Evolutionary conservation across 2,888 invertebrate species (phyloP).

Genomic region (Aporophyla nigra): DNA sequence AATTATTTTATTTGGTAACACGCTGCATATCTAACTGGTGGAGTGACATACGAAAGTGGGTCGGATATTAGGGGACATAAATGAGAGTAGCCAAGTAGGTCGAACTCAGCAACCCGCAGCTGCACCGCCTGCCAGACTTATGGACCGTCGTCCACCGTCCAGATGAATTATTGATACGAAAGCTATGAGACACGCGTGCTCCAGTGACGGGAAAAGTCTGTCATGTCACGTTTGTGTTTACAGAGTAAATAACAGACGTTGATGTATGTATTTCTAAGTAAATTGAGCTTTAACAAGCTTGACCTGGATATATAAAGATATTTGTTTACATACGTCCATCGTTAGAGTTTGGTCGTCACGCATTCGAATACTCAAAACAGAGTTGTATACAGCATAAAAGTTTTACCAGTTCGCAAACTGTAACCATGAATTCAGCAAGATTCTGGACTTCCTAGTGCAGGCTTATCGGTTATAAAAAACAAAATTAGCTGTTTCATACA

Average conservation of each 20-base stretch:
- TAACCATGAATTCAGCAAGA: too few relatives aligned
- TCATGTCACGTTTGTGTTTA: slow-evolving; percentile 33
- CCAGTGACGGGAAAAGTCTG: slow-evolving; percentile 50
- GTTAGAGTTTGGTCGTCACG: background rate
- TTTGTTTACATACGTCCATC: slow-evolving; percentile 13
- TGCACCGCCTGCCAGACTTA: slow-evolving; percentile 69
- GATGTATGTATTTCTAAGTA: slow-evolving; percentile 34
- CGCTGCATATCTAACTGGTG: slow-evolving; percentile 73
- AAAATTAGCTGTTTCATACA: too few relatives aligned
- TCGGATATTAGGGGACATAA: slow-evolving; percentile 87
- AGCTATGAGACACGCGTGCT: slow-evolving; percentile 47
- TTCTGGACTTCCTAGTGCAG: too few relatives aligned
- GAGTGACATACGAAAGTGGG: slow-evolving; percentile 81
- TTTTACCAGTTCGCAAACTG: too few relatives aligned
- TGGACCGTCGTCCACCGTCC: slow-evolving; percentile 74
- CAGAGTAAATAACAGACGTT: slow-evolving; percentile 40
- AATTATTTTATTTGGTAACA: slow-evolving; percentile 73
- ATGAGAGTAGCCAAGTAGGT: slow-evolving; percentile 84
- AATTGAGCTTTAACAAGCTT: slow-evolving; percentile 40
- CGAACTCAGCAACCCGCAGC: slow-evolving; percentile 65
- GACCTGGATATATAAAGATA: slow-evolving; percentile 22
- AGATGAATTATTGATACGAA: slow-evolving; percentile 81
- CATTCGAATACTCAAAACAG: background rate
- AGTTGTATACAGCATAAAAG: too few relatives aligned
- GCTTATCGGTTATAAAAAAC: too few relatives aligned